Conservation (phyloP, 2,797 vertebrate species). For the Sarcoramphus papa region DNA sequence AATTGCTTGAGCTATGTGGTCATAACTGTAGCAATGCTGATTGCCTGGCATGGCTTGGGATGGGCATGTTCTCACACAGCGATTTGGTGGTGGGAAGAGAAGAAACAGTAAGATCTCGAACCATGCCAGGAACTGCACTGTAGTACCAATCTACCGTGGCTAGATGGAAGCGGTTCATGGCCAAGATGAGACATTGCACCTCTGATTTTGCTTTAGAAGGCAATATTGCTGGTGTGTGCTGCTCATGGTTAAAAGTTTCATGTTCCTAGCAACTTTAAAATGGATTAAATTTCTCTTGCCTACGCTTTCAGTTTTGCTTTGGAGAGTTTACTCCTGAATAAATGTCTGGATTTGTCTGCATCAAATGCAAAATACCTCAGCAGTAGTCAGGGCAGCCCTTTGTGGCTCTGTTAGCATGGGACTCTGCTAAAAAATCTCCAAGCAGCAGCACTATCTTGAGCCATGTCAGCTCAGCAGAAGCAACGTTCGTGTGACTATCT, state of each 20-base stretch:
- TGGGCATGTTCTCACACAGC: not conserved
- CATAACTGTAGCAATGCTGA: not conserved
- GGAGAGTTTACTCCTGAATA: not conserved
- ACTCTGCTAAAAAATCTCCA: not conserved
- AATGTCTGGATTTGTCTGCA: not conserved
- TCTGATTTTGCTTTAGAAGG: not conserved
- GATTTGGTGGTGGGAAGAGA: not conserved
- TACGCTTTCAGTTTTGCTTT: not conserved
- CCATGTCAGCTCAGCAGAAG: not conserved
- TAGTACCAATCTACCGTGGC: not conserved
- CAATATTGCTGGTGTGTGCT: not conserved
- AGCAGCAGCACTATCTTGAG: not conserved
- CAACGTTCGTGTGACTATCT: not conserved
- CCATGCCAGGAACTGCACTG: not conserved
- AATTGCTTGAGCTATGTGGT: not conserved
- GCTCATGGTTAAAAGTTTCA: not conserved
- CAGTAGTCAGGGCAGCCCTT: not conserved
- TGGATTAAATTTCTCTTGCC: not conserved
- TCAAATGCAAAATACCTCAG: not conserved
- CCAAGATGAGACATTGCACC: not conserved
- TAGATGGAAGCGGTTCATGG: not conserved
- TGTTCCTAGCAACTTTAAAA: not conserved
- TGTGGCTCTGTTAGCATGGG: not conserved
- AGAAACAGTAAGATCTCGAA: not conserved
- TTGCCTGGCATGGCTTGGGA: not conserved